Evolutionary conservation across 2,113 vertebrate genomes (phyloP), one percentile per base, ranked within the genome.

Genomic region (Archocentrus centrarchus): DNA sequence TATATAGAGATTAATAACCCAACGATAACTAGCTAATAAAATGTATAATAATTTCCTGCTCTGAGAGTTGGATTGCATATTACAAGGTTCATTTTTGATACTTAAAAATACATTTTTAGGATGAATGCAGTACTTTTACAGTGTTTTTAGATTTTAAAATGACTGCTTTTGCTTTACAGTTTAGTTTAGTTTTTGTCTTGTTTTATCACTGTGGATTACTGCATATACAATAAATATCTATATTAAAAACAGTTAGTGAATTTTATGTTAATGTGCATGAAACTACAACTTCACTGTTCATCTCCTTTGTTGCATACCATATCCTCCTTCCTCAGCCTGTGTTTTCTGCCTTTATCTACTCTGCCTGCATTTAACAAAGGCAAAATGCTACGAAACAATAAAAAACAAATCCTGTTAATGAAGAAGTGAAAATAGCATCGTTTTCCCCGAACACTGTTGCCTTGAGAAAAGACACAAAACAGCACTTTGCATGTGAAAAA

Each of bases 401-500:
- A 55, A 73, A 35, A 55, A 55, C 17, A 73, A n/a, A 27, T 73
- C 66, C 47, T 53, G 66, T 73, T 32, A 73, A 73, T 73, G 27
- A 53, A 73, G 32, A 55, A 53, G 44, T 32, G 24, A 47, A 73
- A 73, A 73, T 53, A 73, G 27, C 68, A 73, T 3, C 13, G 13
- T 39, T 75, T 79, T 24, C 37, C 58, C 59, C 60, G 60, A 66
- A 88, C 44, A 53, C 14, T 11, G 22, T 13, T 50, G 30, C 77
- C 77, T 70, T 39, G 44, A 81, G 35, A 35, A 84, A 82, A 70
- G 22, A 81, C 68, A 81, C 53, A 77, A 44, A 75, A 64, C n/a
- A 76, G 73, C 22, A 37, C 6, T 79, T 32, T 85, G 57, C 59
- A 86, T 76, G 63, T 73, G 80, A 68, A 82, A 84, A 89, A 73